Base-by-base conservation (phyloP, 2,113 vertebrate genomes). In the Oriolus oriolus region DNA sequence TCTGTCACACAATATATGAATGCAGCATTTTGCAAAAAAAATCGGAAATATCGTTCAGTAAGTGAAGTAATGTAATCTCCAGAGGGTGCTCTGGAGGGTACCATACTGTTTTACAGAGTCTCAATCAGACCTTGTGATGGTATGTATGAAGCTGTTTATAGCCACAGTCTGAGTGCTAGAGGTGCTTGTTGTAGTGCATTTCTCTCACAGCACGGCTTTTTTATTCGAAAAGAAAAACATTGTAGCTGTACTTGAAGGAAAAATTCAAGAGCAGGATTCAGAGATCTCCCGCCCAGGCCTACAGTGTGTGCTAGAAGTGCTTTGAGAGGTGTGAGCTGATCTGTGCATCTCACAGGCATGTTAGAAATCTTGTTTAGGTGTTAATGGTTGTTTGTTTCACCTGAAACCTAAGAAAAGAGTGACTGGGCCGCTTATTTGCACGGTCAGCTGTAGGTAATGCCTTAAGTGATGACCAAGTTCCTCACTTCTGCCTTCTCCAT, bases 381-480 rank as follows among this genome's bases (percentile, higher is more conserved):
- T 68, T 95, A 92, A 82, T 84, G 61, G 39, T 41, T 92, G 69
- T 75, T 84, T 95, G 49, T 70, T 92, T 87, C 57, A 71, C 35
- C 81, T 84, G 69, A 75, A 84, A 84, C 26, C 35, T 11, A 22
- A 91, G 60, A 59, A 88, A 21, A 47, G 69, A 47, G 65, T 39
- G 56, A 22, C 19, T 16, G 27, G 7, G 52, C 6, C 16, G 2
- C 42, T 92, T 81, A 59, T 26, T 52, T 77, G 39, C 75, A 30
- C 27, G 10, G 17, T 64, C 56, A 74, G 1, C 54, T 81, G 47
- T 17, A 50, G 57, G 27, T n/a, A 37, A 74, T 65, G 31, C 53
- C 52, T 70, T 19, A 18, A 85, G 45, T 23, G n/a, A 49, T 54
- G 52, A 37, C 24, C 65, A 10, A 39, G 33, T 33, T 90, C 39